Base-by-base conservation (phyloP, 2,888 invertebrate genomes). In the Bhutanitis thaidina region DNA sequence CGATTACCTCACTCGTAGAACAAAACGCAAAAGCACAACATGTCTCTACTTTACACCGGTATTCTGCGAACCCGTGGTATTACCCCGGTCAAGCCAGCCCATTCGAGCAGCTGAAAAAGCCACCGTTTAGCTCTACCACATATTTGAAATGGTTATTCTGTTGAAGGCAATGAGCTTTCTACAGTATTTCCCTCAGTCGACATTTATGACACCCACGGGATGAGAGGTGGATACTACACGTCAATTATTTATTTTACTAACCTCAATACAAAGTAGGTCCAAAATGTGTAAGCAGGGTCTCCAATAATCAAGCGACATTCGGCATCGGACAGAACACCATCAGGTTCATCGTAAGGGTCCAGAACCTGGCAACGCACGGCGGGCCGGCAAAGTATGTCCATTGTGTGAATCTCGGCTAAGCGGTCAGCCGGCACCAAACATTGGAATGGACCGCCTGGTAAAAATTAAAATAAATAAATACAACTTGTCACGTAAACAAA, bases 361-460 rank as follows among this genome's bases (percentile, higher is more conserved):
- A 93, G 83, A 36, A 95, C 91, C 65, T 91, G 91, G 63, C 95
- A 96, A 49, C 94, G 91, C 59, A 95, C 91, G 15, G 93, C 91
- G 1, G 94, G 93, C 45, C 83, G 85, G 70, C 95, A 95, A 1
- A 77, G 78, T 15, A 73, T 71, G 49, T 80, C 77, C 5, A 77
- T 68, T 13, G 69, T 56, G 7, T 55, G 48, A 58, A 88, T 78
- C 46, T 81, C 83, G 3, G 69, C 65, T 20, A 86, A 69, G 43
- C 90, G 87, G 8, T 78, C 74, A 0, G 80, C 67, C 0, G 93
- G 93, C 46, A 95, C 93, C 37, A 93, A 78, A 69, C 95, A 94
- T 57, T 90, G 79, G 1, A 83, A 80, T 10, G 72, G 77, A 13
- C 80, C 77, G 37, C 74, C 84, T 84, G 59, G n/a, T 61, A 58